These are phyloP conservation scores for Pseudanteris insignis DNA, from an alignment of 2,888 invertebrate genomes.

Conservation along the genomic window DNA sequence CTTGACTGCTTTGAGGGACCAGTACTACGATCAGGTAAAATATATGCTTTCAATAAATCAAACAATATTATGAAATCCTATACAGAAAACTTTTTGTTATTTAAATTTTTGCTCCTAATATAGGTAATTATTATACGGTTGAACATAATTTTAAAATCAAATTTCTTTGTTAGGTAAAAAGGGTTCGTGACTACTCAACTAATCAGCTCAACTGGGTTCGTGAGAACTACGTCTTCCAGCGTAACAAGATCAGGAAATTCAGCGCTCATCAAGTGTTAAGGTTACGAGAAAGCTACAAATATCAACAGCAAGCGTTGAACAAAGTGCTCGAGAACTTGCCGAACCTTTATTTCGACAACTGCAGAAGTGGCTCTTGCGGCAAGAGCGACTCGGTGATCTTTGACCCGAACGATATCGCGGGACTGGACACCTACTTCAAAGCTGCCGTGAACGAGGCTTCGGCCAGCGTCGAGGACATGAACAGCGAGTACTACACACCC, in stretches of 20 bases:
- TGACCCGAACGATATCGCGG: conserved; percentile 70
- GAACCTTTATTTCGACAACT: conserved; percentile 91
- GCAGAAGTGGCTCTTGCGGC: conserved; percentile 84
- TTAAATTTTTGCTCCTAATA: too few relatives aligned
- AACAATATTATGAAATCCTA: too few relatives aligned
- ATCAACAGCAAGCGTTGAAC: conserved; percentile 93
- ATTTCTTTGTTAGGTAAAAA: conserved; percentile 77
- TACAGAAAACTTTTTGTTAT: too few relatives aligned
- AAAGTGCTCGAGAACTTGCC: conserved; percentile 93
- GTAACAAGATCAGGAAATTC: conserved; percentile 93
- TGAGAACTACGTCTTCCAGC: conserved; percentile 94
- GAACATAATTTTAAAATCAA: too few relatives aligned
- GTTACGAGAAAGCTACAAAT: conserved; percentile 91
- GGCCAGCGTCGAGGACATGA: conserved; percentile 69
- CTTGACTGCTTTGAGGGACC: conserved; percentile 84
- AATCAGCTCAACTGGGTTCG: conserved; percentile 92
- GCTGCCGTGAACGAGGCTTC: conserved; percentile 68
- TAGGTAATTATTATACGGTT: too few relatives aligned
- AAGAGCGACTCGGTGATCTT: conserved; percentile 79
- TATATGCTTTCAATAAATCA: too few relatives aligned
- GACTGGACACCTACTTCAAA: conserved; percentile 70
- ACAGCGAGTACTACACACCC: conserved; percentile 81
- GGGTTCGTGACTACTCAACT: conserved; percentile 91
- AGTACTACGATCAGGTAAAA: conserved; percentile 89
- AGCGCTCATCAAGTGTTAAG: conserved; percentile 91